Base-by-base conservation (phyloP, 2,888 invertebrate genomes). In the Ectemnius cavifrons region DNA sequence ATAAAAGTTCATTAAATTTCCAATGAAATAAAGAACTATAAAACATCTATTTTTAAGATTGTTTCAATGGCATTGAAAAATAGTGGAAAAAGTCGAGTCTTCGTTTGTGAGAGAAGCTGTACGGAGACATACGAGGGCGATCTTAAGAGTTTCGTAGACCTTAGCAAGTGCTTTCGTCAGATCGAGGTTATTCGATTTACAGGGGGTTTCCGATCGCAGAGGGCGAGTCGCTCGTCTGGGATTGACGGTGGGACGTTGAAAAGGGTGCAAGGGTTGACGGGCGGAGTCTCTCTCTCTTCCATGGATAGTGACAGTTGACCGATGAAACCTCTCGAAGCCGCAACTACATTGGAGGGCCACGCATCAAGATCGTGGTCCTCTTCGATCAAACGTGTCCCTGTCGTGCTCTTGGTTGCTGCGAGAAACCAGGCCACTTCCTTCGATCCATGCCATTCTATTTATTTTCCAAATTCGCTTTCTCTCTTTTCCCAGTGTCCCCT, bases 261-360 rank as follows among this genome's bases (percentile, higher is more conserved):
- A 72, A 70, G 76, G 62, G 68, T 58, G 64, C 71, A 74, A 37
- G 63, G 74, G 63, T 79, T 63, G 63, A 77, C 23, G 74, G 67
- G 71, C 72, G 68, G 71, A 70, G 75, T 70, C 70, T 77, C 37
- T 37, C 37, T 37, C 37, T 37, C 37, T 37, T 73, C 61, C 78
- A 67, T 73, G 81, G 84, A 73, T 81, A 82, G 80, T 82, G 86
- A 87, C 86, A 85, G 85, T 79, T 86, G 87, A 86, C 83, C 81
- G 86, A 87, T 85, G 87, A 86, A 85, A 85, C 77, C 79, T 81
- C 73, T 79, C 66, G 65, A 75, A 72, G 64, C 67, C 62, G 70
- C 56, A 76, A 75, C 74, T 71, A 67, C 71, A 60, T 62, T 62
- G 56, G 67, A 37, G 28, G 59, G 56, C 27, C 67, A 62, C 47